phyloP scores from a whole-genome alignment of 1,140 invertebrate genomes.

The Pachypeltis micranthus region DNA sequence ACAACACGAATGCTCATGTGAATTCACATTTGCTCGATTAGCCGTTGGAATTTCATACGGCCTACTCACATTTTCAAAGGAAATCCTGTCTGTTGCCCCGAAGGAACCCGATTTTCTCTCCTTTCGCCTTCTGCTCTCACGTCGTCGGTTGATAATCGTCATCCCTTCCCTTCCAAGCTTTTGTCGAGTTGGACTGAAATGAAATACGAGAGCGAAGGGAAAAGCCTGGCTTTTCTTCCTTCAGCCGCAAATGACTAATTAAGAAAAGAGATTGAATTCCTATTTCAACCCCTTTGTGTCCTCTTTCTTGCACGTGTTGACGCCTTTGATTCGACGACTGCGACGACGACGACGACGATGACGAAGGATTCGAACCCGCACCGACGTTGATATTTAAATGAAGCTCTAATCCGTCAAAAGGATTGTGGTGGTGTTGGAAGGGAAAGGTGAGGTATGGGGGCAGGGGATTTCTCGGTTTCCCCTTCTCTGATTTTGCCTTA shows the following conservation, averaged over 20 bases:
- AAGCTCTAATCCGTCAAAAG: constrained; percentile 21
- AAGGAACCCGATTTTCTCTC: not conserved
- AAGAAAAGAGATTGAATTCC: constrained; percentile 21
- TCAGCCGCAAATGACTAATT: constrained; percentile 21
- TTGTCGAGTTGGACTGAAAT: not conserved
- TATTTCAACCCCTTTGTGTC: constrained; percentile 11
- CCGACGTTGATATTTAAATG: constrained; percentile 18
- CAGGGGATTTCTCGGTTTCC: not conserved
- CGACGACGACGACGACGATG: no score
- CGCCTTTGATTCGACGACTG: constrained; percentile 4
- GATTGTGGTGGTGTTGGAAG: not conserved
- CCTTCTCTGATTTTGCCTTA: not conserved
- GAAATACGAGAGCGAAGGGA: constrained; percentile 8
- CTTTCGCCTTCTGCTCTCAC: not conserved
- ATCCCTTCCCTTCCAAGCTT: not conserved
- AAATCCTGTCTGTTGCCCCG: not conserved
- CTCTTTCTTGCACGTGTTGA: constrained; percentile 15
- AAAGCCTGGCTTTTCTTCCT: not conserved
- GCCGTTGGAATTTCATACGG: not conserved
- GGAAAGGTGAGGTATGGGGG: no score
- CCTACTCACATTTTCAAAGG: not conserved
- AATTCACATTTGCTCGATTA: not conserved
- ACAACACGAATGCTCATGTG: not conserved
- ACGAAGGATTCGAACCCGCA: no score
- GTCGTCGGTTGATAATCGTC: not conserved